Percentiles rank a stretch among this genome's conserved stretches.
Evolutionary conservation across 1,140 invertebrate genomes (phyloP).

Genomic region (Aphidius ervi): DNA sequence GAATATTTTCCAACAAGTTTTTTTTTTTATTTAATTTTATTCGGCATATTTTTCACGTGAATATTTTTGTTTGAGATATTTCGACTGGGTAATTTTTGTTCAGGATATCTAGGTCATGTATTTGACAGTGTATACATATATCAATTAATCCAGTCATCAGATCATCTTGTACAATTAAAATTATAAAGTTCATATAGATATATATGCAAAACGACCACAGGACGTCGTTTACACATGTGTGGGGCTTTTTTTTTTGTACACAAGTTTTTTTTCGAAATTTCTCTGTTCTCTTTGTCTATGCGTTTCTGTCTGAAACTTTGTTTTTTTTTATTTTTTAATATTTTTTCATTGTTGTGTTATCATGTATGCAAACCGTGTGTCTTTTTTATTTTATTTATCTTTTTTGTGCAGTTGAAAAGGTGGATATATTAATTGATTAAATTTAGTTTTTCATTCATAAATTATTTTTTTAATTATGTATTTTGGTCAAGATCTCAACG

Average conservation of each 20-base stretch:
- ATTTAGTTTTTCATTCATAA: too few relatives aligned
- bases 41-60: too few relatives aligned
- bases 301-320: slow-evolving; percentile 35
- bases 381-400: slow-evolving; percentile 19
- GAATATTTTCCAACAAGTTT: too few relatives aligned
- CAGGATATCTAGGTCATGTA: too few relatives aligned
- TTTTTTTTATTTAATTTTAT: too few relatives aligned
- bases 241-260: slow-evolving; percentile 25
- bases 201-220: slow-evolving; percentile 38
- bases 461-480: too few relatives aligned
- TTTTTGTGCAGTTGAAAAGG: neutral
- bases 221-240: slow-evolving; percentile 43
- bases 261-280: slow-evolving; percentile 14
- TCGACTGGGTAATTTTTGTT: too few relatives aligned
- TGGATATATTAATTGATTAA: slow-evolving; percentile 1
- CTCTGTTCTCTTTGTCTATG: slow-evolving; percentile 28
- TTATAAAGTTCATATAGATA: slow-evolving; percentile 3
- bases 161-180: too few relatives aligned
- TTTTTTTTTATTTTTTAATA: slow-evolving; percentile 36
- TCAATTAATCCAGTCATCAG: too few relatives aligned
- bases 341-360: slow-evolving; percentile 30
- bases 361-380: slow-evolving; percentile 30
- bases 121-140: too few relatives aligned
- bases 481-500: too few relatives aligned
- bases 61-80: too few relatives aligned